Base-by-base conservation (phyloP, 2,888 invertebrate species). In the Chironomus riparius region DNA sequence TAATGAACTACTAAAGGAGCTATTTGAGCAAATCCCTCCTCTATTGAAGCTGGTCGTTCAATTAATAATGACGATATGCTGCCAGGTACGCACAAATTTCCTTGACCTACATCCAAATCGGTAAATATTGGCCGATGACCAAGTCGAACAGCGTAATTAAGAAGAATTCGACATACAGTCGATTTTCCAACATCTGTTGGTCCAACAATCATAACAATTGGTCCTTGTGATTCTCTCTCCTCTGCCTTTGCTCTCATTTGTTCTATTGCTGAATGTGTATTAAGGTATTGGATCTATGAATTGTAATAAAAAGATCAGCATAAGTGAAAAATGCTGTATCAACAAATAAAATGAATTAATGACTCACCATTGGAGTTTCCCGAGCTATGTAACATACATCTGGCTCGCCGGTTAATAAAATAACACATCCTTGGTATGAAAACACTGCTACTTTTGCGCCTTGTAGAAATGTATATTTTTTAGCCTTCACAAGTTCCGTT, bases 161-260 rank as follows among this genome's bases (percentile, higher is more conserved):
- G 85, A 5, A 99, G 86, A 78, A 99, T 88, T 78, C 92, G 87
- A 76, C 92, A 91, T 2, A 99, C 83, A 0, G 98, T 98, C 0
- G 94, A 94, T 84, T 99, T 99, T 18, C 99, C 99, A 1, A 98
- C 98, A 83, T 98, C 98, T 56, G 89, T 90, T 0, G 98, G 98
- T 0, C 99, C 98, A 0, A 95, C 96, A 0, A 98, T 85, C 92
- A 98, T 92, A 0, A 92, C 89, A 47, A 93, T 91, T 0, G 96
- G 96, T 0, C 96, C 96, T 78, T 91, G 86, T 2, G 87, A 87
- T 78, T 88, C 88, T 2, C 87, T 87, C 79, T 89, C 89, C 79
- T 95, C 95, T 0, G 97, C 94, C 47, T 90, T 89, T 61, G 89
- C 87, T 78, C 98, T 86, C 85, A 97, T 88, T 79, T 95, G 92